Conservation (phyloP, 2,797 vertebrate genomes). For the Malacoctenus gilli region DNA sequence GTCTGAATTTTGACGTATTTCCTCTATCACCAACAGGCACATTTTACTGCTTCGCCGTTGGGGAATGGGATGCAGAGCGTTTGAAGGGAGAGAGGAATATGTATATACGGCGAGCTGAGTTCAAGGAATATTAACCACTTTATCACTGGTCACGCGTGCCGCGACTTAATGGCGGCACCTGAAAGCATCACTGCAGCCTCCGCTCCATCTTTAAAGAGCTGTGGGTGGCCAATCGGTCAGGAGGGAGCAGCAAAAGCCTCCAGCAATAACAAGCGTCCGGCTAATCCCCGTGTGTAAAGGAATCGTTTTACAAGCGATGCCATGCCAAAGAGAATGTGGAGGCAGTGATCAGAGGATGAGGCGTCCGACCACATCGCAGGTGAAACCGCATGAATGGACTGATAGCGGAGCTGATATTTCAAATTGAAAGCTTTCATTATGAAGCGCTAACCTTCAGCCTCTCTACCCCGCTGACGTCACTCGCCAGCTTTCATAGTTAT, state of each 20-base stretch:
- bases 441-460: too few relatives aligned
- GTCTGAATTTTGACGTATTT: too few relatives aligned
- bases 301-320: conserved; percentile 32
- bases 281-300: conserved; percentile 38
- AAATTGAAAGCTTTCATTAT: too few relatives aligned
- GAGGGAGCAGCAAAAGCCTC: conserved; percentile 36
- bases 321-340: conserved; percentile 20
- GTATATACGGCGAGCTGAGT: conserved; percentile 11
- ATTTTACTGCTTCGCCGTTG: neutral
- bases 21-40: too few relatives aligned
- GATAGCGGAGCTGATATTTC: too few relatives aligned
- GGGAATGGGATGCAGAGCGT: neutral
- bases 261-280: conserved; percentile 19
- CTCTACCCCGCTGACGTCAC: neutral
- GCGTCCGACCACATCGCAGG: conserved; percentile 22
- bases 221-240: conserved; percentile 39
- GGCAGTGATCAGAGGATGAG: conserved; percentile 10
- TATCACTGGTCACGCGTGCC: conserved; percentile 21
- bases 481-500: conserved; percentile 19
- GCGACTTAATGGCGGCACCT: conserved; percentile 18
- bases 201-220: conserved; percentile 8
- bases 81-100: conserved; percentile 7
- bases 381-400: too few relatives aligned
- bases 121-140: conserved; percentile 34
- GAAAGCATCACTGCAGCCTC: conserved; percentile 4